Evolutionary conservation across 53 echinoderm and acorn worm genomes (phyloP).

Genomic region (Holothuria scabra): DNA sequence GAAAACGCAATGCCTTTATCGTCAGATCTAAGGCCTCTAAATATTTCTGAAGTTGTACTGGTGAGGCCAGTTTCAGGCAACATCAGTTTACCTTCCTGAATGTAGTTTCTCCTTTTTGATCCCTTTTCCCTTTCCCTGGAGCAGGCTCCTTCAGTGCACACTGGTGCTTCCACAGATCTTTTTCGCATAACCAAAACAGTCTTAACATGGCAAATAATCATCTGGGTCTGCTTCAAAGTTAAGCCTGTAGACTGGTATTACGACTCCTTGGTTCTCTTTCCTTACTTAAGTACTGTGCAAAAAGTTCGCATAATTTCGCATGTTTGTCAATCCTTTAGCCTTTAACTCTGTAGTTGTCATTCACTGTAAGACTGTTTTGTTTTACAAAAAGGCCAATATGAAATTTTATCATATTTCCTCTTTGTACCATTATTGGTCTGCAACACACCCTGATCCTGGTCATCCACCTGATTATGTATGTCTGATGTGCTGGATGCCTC

Average conservation of each 20-base stretch:
- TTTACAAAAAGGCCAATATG: constrained; percentile 64
- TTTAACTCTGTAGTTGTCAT: constrained; percentile 61
- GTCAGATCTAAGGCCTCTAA: constrained; percentile 29
- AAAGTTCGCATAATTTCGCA: constrained; percentile 70
- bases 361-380: constrained; percentile 61
- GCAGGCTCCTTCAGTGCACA: constrained; percentile 39
- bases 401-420: constrained; percentile 65
- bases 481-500: constrained; percentile 13
- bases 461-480: background rate
- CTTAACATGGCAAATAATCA: constrained; percentile 52
- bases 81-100: constrained; percentile 30
- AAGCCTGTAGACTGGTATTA: constrained; percentile 60
- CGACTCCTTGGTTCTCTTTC: constrained; percentile 53
- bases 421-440: constrained; percentile 66
- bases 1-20: constrained; percentile 1
- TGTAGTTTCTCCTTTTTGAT: constrained; percentile 10
- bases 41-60: constrained; percentile 15
- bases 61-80: constrained; percentile 18
- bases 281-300: constrained; percentile 64
- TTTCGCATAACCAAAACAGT: constrained; percentile 63
- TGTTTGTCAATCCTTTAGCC: constrained; percentile 61
- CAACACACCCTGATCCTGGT: constrained; percentile 49
- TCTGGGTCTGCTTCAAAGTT: constrained; percentile 22
- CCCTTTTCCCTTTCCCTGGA: background rate
- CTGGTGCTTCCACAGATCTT: constrained; percentile 66